Conservation (phyloP, 2,797 vertebrate species). For the Siniperca scherzeri region DNA sequence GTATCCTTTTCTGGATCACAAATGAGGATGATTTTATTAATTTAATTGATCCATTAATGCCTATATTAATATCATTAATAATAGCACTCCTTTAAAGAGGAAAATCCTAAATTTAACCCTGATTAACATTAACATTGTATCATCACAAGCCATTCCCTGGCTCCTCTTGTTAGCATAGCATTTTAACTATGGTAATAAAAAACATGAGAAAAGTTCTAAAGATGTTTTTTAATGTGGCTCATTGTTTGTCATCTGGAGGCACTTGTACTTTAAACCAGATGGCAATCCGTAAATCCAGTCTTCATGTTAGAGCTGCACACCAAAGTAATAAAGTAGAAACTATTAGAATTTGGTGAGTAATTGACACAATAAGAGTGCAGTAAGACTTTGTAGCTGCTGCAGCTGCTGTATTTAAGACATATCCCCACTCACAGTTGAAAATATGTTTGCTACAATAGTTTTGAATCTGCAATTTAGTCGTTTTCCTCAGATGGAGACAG, state of each 20-base stretch:
- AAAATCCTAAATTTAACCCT: not conserved
- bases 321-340: slow-evolving; percentile 5
- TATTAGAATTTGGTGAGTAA: not conserved
- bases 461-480: not conserved
- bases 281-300: not conserved
- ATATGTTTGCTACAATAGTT: not conserved
- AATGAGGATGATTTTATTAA: not conserved
- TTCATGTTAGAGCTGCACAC: not conserved
- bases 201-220: not conserved
- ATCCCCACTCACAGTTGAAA: not conserved
- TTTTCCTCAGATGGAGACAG: not conserved
- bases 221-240: slow-evolving; percentile 6
- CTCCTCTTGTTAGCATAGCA: not conserved
- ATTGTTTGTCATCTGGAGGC: slow-evolving; percentile 16
- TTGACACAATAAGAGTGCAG: not conserved
- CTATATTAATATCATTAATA: not conserved
- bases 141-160: not conserved
- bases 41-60: not conserved
- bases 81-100: not conserved
- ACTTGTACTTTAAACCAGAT: slow-evolving; percentile 10
- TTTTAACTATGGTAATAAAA: not conserved
- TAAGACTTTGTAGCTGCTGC: not conserved
- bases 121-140: not conserved
- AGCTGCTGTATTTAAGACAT: not conserved
- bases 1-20: too few species aligned